Evolutionary conservation across 2,113 vertebrate genomes (phyloP).

Genomic region (Henicopernis longicauda): DNA sequence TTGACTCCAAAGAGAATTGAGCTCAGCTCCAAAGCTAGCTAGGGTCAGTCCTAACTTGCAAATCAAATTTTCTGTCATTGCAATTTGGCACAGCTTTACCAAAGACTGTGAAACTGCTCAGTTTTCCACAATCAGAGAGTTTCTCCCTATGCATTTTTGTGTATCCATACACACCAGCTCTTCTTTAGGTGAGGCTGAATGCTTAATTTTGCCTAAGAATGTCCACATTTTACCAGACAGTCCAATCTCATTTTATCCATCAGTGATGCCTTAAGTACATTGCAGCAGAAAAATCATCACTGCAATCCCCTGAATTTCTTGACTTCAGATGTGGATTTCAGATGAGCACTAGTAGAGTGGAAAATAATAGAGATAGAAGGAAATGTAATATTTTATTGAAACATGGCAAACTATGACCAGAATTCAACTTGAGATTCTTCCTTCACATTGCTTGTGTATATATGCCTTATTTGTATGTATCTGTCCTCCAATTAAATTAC

Average conservation of each 20-base stretch:
- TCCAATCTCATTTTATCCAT: neutral
- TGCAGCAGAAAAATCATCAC: neutral
- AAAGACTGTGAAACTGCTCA: neutral
- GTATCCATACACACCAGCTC: neutral
- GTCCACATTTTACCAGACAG: neutral
- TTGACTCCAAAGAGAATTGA: neutral
- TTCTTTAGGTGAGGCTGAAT: neutral
- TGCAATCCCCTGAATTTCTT: neutral
- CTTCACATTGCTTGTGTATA: neutral
- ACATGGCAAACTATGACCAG: neutral
- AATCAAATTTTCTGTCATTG: neutral
- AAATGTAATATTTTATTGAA: neutral
- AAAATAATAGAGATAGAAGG: neutral
- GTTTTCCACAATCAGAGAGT: neutral
- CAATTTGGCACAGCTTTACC: neutral
- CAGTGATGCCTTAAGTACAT: neutral
- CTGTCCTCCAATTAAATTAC: neutral
- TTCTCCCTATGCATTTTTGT: neutral
- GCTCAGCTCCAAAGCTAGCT: neutral
- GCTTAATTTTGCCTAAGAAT: neutral
- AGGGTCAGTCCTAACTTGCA: neutral
- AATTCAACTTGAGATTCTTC: neutral
- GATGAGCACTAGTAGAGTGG: neutral
- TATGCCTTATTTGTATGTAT: neutral
- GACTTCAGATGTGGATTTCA: neutral